Base-by-base conservation (phyloP, 2,113 vertebrate species). In the Upupa epops region DNA sequence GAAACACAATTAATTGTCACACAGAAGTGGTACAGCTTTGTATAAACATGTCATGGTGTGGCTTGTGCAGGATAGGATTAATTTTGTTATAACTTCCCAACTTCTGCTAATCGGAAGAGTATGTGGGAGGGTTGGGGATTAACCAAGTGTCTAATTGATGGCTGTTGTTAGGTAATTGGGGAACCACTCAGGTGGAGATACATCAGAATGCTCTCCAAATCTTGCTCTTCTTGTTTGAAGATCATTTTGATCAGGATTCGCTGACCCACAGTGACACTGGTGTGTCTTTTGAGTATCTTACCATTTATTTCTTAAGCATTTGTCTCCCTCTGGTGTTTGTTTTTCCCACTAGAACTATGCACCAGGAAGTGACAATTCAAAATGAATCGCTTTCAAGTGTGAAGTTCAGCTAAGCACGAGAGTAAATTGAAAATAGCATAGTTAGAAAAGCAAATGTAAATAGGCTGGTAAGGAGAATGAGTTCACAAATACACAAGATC, bases 321-420 rank as follows among this genome's bases (percentile, higher is more conserved):
- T 94, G 74, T 97, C 88, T 94, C 92, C 95, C 92, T 93, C 93
- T 94, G 91, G 69, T 96, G 92, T 95, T 88, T 79, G 77, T 69
- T 89, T 36, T 42, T 26, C 72, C 31, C 42, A 59, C 19, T 74
- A 79, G 58, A 82, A 22, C 32, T 72, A 15, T 34, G 16, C 70
- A 72, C 11, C 32, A 69, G 74, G 46, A 82, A 24, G 40, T 71
- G 80, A 18, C n/a, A 48, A 1, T 77, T 36, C 42, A 25, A 65
- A 74, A 66, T 24, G 1, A 46, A 36, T 74, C 34, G 17, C 48
- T 22, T 49, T 7, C 46, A 72, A 82, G 31, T 10, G 3, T 63
- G 72, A 21, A 29, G 7, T 72, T 86, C 25, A 56, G 37, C 88
- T 78, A 31, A 49, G 52, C 22, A 42, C 32, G 15, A 45, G 42